Base-by-base conservation (phyloP, 1,140 invertebrate species). In the Saxidomus purpurata region DNA sequence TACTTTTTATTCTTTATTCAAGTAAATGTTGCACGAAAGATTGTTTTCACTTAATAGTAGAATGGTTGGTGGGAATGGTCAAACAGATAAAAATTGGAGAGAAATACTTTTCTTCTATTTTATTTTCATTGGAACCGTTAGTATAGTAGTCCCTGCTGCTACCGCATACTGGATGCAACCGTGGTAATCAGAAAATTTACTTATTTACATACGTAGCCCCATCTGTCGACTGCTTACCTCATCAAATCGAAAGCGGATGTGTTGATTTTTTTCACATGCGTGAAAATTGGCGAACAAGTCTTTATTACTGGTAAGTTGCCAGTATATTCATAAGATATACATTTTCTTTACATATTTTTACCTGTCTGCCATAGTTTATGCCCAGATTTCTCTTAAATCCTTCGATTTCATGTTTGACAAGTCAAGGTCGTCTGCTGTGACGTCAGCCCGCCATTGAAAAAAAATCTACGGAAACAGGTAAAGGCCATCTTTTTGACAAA, bases 201-300 rank as follows among this genome's bases (percentile, higher is more conserved):
- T 76, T 19, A 76, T 76, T 76, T 76, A n/a, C 71, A 76, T 76
- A 76, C 71, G 71, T 40, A 76, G 71, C 40, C 11, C 13, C 71
- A 13, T 28, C 71, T 77, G 43, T 49, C 34, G 31, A 9, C 38
- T 40, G 71, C 43, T 77, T 47, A 77, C 40, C 2, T n/a, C 8
- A 49, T 40, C 25, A 77, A 77, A 77, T 1, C n/a, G 71, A 77
- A 77, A 77, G 38, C 71, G 38, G 38, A 71, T 31, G 67, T 71
- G 31, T 71, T 8, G 4, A 1, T 13, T 40, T 31, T 71, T 59
- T 8, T 6, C 8, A 4, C 52, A 4, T 17, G 52, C 17, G 31
- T 25, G 31, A 19, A 71, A 71, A 71, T 71, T 31, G 4, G 11
- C 13, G 25, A 25, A 71, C 11, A 71, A 31, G 67, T 71, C 67